Evolutionary conservation across 23 tunicate genomes (phyloP), one percentile per base, ranked within the genome.

Genomic region (Aplidium turbinatum): DNA sequence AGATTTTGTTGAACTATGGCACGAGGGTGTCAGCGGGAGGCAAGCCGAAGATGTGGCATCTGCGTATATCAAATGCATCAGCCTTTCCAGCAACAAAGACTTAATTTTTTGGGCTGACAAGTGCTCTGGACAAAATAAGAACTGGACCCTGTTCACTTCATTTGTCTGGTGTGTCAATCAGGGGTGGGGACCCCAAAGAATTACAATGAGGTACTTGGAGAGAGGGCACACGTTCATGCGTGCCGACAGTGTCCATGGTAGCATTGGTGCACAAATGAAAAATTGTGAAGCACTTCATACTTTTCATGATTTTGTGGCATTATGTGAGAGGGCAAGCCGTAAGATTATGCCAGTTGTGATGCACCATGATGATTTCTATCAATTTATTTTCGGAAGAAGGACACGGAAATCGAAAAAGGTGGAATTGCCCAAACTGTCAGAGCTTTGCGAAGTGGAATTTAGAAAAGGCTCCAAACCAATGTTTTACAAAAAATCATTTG

Each of bases 31-130:
- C 1, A 28, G 56, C 1, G 56, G 75, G 13, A 45, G 75, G 45
- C 45, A 27, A 32, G 75, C 33, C 53, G 75, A 28, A 2, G 75
- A 68, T 45, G 75, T 40, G 24, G 75, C 75, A 18, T 4, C 75
- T 28, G 16, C 75, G 21, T 68, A 68, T 33, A 40, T 40, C 24
- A 68, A 42, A n/a, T 45, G 53, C 11, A 28, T 68, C n/a, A 38
- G 45, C 29, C 22, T 68, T 40, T 68, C 33, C 31, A 38, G 26
- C 9, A 20, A 19, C 21, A 33, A 22, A 21, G 23, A 36, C 6
- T 50, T 66, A 25, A 66, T 66, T 4, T 66, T 38, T 9, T 66
- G 72, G 72, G 50, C 75, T 7, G 75, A 68, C 75, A 40, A 68
- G 33, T 68, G 75, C 29, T 24, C 56, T 13, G 56, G 56, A 40